A percentile compares a stretch with the other conserved stretches of the same genome.
Evolutionary conservation across 2,888 invertebrate species (phyloP).

Genomic region (Papilio demoleus): DNA sequence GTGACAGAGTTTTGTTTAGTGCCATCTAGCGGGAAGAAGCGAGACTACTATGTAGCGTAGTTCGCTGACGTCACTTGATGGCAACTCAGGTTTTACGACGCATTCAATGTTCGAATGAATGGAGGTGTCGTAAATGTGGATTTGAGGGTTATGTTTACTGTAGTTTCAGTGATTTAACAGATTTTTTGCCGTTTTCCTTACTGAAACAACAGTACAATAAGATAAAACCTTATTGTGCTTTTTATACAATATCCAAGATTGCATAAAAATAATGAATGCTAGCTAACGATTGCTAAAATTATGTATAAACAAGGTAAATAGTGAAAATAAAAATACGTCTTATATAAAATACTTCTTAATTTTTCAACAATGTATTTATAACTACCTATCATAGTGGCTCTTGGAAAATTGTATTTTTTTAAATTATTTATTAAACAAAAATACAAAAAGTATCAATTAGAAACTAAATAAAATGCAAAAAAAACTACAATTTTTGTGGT

Average conservation of each 20-base stretch:
- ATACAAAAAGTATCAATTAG: too few relatives aligned
- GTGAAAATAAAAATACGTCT: too few relatives aligned
- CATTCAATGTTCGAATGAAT: conserved; percentile 68
- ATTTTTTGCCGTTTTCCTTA: conserved; percentile 25
- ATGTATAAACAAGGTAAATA: too few relatives aligned
- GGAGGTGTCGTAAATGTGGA: conserved; percentile 69
- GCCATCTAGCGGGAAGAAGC: conserved; percentile 68
- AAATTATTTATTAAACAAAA: too few relatives aligned
- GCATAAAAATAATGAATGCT: background rate
- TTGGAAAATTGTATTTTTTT: too few relatives aligned
- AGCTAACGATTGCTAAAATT: background rate
- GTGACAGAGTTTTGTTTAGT: conserved; percentile 61
- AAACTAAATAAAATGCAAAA: too few relatives aligned
- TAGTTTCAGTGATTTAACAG: conserved; percentile 38
- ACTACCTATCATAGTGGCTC: too few relatives aligned
- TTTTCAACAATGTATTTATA: too few relatives aligned
- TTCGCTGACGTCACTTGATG: conserved; percentile 66
- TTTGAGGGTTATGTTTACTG: conserved; percentile 48
- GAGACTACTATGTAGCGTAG: conserved; percentile 59
- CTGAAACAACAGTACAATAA: conserved; percentile 18
- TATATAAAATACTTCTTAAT: too few relatives aligned
- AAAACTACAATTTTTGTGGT: too few relatives aligned
- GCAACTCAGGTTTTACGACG: conserved; percentile 65
- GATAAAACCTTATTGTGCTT: conserved; percentile 13
- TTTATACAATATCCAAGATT: conserved; percentile 5